These are phyloP conservation scores for Carterocephalus palaemon DNA, from an alignment of 2,888 invertebrate genomes.

Conservation along the genomic window DNA sequence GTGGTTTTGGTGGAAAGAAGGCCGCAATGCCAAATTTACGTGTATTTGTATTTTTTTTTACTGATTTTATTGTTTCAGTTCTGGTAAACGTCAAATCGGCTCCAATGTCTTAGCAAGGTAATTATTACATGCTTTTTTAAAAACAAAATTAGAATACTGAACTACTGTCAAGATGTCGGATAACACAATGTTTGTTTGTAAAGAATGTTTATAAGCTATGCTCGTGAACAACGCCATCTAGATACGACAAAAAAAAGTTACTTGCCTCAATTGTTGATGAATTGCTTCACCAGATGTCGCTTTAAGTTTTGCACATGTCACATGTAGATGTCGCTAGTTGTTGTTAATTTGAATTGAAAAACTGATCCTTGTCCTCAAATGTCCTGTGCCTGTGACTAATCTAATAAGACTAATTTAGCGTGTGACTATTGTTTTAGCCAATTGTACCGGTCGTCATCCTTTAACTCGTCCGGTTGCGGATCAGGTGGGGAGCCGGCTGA, in stretches of 20 bases:
- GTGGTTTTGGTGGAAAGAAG: too few species aligned
- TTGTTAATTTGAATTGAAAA: conserved; percentile 19
- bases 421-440: conserved; percentile 81
- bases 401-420: conserved; percentile 14
- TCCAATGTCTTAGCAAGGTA: conserved; percentile 94
- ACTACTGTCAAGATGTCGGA: too few species aligned
- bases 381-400: conserved; percentile 30
- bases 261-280: background rate
- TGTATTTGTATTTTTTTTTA: background rate
- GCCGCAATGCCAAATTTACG: too few species aligned
- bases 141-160: too few species aligned
- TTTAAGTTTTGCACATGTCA: conserved; percentile 19
- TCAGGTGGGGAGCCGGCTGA: conserved; percentile 95
- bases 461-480: conserved; percentile 94
- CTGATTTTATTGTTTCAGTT: conserved; percentile 79
- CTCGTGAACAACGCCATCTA: conserved; percentile 60
- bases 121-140: conserved; percentile 17
- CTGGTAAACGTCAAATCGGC: conserved; percentile 88
- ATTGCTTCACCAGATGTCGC: conserved; percentile 43
- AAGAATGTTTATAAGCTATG: too few species aligned
- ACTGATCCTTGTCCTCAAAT: conserved; percentile 28
- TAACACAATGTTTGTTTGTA: too few species aligned
- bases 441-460: conserved; percentile 94
- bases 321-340: conserved; percentile 41
- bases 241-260: conserved; percentile 18